A percentile compares a stretch with the other conserved stretches of the same genome.
These are phyloP conservation scores for Larimichthys crocea DNA, from an alignment of 2,113 vertebrate species.

Conservation along the genomic window DNA sequence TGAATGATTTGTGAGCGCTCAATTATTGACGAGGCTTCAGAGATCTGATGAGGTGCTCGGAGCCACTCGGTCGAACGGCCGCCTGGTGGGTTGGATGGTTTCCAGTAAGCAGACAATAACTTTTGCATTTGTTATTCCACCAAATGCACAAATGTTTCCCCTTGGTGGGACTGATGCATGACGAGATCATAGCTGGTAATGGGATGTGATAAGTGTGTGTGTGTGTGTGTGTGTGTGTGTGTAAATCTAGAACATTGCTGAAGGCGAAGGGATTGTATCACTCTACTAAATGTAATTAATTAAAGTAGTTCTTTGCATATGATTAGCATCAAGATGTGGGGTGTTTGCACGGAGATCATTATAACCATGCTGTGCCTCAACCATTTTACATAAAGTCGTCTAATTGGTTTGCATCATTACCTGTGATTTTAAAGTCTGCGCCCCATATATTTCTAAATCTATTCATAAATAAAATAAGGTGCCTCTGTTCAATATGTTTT, in stretches of 20 bases:
- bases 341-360: constrained; percentile 60
- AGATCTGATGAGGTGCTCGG: constrained; percentile 72
- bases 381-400: constrained; percentile 56
- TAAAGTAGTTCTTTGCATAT: constrained; percentile 67
- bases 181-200: constrained; percentile 60
- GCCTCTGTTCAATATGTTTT: constrained; percentile 29
- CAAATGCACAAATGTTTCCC: constrained; percentile 60
- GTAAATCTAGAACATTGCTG: constrained; percentile 29
- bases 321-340: constrained; percentile 61
- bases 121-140: constrained; percentile 31
- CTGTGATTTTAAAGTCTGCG: constrained; percentile 52
- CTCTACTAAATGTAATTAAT: constrained; percentile 69
- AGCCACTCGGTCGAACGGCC: constrained; percentile 24
- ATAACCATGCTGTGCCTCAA: constrained; percentile 38
- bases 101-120: constrained; percentile 34
- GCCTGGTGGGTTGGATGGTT: constrained; percentile 37
- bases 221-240: not conserved
- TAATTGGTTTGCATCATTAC: constrained; percentile 71
- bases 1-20: constrained; percentile 77
- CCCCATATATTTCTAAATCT: constrained; percentile 42
- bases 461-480: constrained; percentile 67
- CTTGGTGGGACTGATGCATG: constrained; percentile 47
- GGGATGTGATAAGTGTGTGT: constrained; percentile 33
- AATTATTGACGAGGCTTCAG: constrained; percentile 75
- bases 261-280: constrained; percentile 59